phyloP scores from a whole-genome alignment of 1,140 invertebrate genomes.

The Protaetia brevitarsis region DNA sequence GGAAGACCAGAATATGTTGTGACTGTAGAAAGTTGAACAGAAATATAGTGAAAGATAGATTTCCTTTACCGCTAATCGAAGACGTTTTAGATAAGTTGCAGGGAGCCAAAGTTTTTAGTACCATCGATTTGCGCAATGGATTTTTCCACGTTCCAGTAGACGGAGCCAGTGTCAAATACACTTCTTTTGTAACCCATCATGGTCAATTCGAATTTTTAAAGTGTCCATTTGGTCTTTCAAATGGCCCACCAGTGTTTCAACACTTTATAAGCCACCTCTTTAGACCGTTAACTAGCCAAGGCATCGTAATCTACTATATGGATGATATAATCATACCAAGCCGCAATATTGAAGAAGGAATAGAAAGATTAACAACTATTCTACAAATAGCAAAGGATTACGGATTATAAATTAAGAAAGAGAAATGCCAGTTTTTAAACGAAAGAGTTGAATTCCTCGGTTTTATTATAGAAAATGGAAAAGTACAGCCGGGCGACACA shows the following conservation, averaged over 20 bases:
- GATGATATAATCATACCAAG: constrained; percentile 17
- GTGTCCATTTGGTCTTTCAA: constrained; percentile 19
- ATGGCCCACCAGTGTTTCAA: constrained; percentile 16
- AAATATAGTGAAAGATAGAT: constrained; percentile 32
- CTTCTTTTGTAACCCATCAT: constrained; percentile 15
- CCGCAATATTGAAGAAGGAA: background rate
- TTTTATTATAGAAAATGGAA: background rate
- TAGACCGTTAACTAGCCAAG: background rate
- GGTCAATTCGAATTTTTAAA: constrained; percentile 21
- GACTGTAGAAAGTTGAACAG: constrained; percentile 37
- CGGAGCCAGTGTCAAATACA: constrained; percentile 22
- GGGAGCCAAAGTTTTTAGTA: constrained; percentile 27
- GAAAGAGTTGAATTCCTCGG: constrained; percentile 34
- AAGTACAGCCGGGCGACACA: constrained; percentile 23
- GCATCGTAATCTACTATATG: background rate
- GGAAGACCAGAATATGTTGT: constrained; percentile 26
- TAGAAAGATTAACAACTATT: background rate
- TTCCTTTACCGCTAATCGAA: constrained; percentile 33
- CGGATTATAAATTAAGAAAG: background rate
- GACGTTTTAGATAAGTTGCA: constrained; percentile 31
- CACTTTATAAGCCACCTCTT: background rate
- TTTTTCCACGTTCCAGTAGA: constrained; percentile 30
- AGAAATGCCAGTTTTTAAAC: constrained; percentile 20
- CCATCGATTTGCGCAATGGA: constrained; percentile 28
- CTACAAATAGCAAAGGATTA: background rate